These are phyloP conservation scores for Poecilia gillii DNA, from an alignment of 2,797 vertebrate genomes.

Conservation along the genomic window DNA sequence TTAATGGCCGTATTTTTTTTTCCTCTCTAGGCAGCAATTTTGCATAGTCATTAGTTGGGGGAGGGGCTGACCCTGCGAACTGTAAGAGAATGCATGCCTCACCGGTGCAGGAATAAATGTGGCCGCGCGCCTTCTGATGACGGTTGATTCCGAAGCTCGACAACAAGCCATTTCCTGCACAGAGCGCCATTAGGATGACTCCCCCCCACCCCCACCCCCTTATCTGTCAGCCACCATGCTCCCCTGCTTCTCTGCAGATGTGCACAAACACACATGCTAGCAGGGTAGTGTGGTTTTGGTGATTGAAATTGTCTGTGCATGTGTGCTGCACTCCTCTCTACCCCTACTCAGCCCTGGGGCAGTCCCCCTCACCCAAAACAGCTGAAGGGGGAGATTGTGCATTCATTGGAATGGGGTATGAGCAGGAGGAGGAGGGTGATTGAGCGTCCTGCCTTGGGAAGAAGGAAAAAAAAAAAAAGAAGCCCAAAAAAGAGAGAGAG, in stretches of 20 bases:
- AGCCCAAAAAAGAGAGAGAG: conserved; percentile 34
- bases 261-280: conserved; percentile 55
- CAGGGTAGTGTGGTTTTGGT: conserved; percentile 33
- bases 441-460: conserved; percentile 78
- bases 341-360: conserved; percentile 65
- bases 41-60: conserved; percentile 63
- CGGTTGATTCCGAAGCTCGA: conserved; percentile 58
- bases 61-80: conserved; percentile 31
- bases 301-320: conserved; percentile 67
- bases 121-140: conserved; percentile 45
- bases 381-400: conserved; percentile 73
- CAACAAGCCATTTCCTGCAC: conserved; percentile 70
- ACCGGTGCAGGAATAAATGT: conserved; percentile 50
- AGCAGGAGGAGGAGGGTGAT: conserved; percentile 70
- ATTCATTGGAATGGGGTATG: conserved; percentile 79
- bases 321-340: conserved; percentile 45
- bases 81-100: conserved; percentile 43
- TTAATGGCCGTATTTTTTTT: conserved; percentile 4
- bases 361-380: conserved; percentile 48
- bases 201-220: conserved; percentile 36
- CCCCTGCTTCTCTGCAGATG: conserved; percentile 72
- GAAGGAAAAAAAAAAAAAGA: conserved; percentile 65
- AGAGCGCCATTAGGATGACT: conserved; percentile 53
- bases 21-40: conserved; percentile 35
- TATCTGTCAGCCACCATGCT: conserved; percentile 44